These are phyloP conservation scores for Agrochola lota DNA, from an alignment of 2,888 invertebrate species.

Conservation along the genomic window DNA sequence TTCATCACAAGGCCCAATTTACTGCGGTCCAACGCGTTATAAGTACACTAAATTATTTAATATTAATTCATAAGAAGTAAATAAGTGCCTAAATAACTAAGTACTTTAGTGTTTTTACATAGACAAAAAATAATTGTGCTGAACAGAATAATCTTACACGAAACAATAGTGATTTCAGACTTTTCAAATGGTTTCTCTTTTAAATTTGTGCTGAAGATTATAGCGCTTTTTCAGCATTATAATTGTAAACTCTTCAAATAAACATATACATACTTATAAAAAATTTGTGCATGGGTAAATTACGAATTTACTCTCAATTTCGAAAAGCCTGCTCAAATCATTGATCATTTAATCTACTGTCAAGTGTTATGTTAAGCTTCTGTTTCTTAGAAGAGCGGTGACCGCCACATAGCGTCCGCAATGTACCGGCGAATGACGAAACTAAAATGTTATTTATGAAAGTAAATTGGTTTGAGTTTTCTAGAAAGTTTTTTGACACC, in stretches of 20 bases:
- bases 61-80: constrained; percentile 70
- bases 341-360: not conserved
- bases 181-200: constrained; percentile 37
- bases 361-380: not conserved
- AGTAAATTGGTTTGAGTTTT: not conserved
- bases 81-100: constrained; percentile 59
- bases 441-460: not conserved
- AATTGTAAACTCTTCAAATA: not conserved
- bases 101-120: constrained; percentile 35
- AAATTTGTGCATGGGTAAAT: constrained; percentile 33
- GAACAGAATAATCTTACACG: constrained; percentile 30
- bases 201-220: constrained; percentile 38
- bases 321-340: not conserved
- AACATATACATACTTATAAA: not conserved
- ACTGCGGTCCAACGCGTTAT: constrained; percentile 31
- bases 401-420: no score
- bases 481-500: not conserved
- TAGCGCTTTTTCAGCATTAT: not conserved
- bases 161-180: constrained; percentile 43
- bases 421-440: not conserved
- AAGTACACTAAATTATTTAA: constrained; percentile 58
- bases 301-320: constrained; percentile 11
- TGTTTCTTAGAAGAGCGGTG: not conserved
- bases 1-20: constrained; percentile 18
- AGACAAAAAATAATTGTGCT: constrained; percentile 57